A percentile compares a stretch with the other conserved stretches of the same genome.
phyloP scores from a whole-genome alignment of 2,113 vertebrate species.

The Nothobranchius furzeri region DNA sequence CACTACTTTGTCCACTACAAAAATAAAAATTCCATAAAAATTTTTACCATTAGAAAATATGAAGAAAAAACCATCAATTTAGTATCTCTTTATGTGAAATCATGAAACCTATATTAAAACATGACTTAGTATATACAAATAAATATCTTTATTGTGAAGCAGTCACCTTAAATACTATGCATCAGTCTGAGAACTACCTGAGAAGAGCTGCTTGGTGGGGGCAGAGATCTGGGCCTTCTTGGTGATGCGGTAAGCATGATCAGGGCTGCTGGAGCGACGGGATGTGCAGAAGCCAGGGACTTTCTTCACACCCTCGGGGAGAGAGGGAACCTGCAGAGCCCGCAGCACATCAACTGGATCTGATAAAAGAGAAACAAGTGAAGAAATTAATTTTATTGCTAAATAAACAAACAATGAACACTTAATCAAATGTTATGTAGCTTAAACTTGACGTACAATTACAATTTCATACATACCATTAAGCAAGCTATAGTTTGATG shows the following conservation, averaged over 20 bases:
- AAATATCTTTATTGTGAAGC: too few relatives aligned
- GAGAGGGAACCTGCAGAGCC: conserved; percentile 84
- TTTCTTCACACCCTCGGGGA: conserved; percentile 87
- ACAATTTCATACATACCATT: too few relatives aligned
- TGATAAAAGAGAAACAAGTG: not conserved
- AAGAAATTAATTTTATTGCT: not conserved
- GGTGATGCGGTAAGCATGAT: conserved; percentile 86
- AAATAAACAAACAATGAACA: not conserved
- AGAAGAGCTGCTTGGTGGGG: conserved; percentile 90
- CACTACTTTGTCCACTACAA: too few relatives aligned
- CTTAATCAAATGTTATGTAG: not conserved
- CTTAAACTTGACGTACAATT: not conserved
- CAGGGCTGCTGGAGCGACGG: conserved; percentile 71
- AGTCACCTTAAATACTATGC: too few relatives aligned
- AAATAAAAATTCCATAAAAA: too few relatives aligned
- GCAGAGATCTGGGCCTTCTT: conserved; percentile 91
- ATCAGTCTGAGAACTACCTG: conserved; percentile 60
- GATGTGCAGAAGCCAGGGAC: conserved; percentile 84
- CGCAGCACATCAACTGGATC: conserved; percentile 86
- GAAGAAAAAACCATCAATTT: too few relatives aligned
- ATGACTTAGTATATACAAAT: too few relatives aligned
- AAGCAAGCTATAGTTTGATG: not conserved
- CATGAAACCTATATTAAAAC: too few relatives aligned
- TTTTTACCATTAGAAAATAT: too few relatives aligned
- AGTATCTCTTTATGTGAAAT: too few relatives aligned